Evolutionary conservation across 2,888 invertebrate species (phyloP).

Genomic region (Andrena chrysosceles): DNA sequence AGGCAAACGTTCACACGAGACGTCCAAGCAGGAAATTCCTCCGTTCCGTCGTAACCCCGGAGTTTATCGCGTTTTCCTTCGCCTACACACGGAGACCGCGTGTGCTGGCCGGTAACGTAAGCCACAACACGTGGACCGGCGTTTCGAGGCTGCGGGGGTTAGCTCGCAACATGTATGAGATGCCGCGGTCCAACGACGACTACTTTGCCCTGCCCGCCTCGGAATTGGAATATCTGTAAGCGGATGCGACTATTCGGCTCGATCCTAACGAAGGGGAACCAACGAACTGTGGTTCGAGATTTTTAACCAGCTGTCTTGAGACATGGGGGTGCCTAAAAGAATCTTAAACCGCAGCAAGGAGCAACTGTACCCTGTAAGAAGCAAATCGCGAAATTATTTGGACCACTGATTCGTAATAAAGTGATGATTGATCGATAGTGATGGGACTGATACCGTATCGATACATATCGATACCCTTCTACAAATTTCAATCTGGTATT

Average conservation of each 20-base stretch:
- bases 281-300: too few species aligned
- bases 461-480: too few species aligned
- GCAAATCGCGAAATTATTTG: conserved; percentile 79
- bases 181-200: conserved; percentile 68
- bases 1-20: conserved; percentile 13
- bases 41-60: conserved; percentile 8
- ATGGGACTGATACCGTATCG: too few species aligned
- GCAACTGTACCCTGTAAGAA: conserved; percentile 40
- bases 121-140: conserved; percentile 26
- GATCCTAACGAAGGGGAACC: conserved; percentile 65
- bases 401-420: conserved; percentile 56
- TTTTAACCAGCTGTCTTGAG: too few species aligned
- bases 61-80: conserved; percentile 34
- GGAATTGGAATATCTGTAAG: conserved; percentile 82
- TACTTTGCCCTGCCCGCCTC: conserved; percentile 63
- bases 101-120: conserved; percentile 22
- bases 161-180: conserved; percentile 69
- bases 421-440: not conserved
- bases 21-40: conserved; percentile 7
- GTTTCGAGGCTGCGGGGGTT: conserved; percentile 47
- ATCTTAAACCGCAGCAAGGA: too few species aligned
- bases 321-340: too few species aligned
- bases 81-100: conserved; percentile 12
- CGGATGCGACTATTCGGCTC: conserved; percentile 70
- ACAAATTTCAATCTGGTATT: too few species aligned